Percentiles rank a stretch among this genome's conserved stretches.
Evolutionary conservation across 2,113 vertebrate species (phyloP).

Genomic region (Corythornis madagascariensis): DNA sequence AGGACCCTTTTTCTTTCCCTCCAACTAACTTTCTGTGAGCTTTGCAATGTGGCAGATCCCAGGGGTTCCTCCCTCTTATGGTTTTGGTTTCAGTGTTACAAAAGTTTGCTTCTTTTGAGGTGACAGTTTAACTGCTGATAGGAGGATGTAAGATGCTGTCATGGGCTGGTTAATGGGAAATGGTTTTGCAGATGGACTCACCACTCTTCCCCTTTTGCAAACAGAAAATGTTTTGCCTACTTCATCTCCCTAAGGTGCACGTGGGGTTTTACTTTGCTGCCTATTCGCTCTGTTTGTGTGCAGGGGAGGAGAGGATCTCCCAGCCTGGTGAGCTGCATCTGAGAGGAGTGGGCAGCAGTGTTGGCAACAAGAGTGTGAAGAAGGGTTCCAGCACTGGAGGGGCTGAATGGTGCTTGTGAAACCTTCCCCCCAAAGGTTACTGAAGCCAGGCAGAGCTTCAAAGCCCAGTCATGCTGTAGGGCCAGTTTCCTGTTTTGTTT

Average conservation of each 20-base stretch:
- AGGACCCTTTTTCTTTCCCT: not conserved
- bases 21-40: not conserved
- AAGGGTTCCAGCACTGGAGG: not conserved
- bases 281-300: not conserved
- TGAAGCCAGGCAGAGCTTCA: not conserved
- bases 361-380: not conserved
- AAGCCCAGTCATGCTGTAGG: accelerated
- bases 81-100: not conserved
- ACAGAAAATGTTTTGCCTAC: not conserved
- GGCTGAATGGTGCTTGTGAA: not conserved
- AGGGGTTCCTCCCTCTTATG: not conserved
- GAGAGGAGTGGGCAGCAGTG: not conserved
- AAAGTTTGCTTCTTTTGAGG: not conserved
- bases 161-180: not conserved
- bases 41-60: not conserved
- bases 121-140: not conserved
- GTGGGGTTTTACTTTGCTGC: accelerated
- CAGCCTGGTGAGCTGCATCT: accelerated
- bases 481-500: not conserved
- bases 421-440: not conserved
- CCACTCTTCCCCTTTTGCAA: not conserved
- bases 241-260: not conserved
- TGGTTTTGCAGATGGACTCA: not conserved
- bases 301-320: not conserved
- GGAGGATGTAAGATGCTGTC: not conserved